These are phyloP conservation scores for Muntiacus muntjak DNA, from an alignment of 2,113 vertebrate species.

Conservation along the genomic window DNA sequence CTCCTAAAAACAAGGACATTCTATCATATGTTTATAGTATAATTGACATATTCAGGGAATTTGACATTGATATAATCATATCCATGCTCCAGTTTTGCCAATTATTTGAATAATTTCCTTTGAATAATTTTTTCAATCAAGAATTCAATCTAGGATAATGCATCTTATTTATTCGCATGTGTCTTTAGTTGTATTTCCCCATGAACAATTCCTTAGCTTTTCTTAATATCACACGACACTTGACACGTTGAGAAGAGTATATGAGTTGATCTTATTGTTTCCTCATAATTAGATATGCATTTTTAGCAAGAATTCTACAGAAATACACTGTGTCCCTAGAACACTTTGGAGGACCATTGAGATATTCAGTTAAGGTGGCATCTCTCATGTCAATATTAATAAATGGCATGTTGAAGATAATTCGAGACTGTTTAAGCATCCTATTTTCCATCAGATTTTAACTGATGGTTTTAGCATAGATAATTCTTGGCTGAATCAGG, in stretches of 20 bases:
- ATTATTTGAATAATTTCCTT: not conserved
- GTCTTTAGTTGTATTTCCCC: not conserved
- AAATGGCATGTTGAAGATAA: not conserved
- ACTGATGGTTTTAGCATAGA: not conserved
- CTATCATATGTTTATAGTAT: not conserved
- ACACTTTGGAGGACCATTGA: not conserved
- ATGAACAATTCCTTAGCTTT: not conserved
- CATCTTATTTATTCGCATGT: not conserved
- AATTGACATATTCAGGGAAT: not conserved
- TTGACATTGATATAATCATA: not conserved
- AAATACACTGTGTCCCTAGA: not conserved
- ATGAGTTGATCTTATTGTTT: not conserved
- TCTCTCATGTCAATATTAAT: not conserved
- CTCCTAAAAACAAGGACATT: not conserved
- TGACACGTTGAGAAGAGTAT: not conserved
- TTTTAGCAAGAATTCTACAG: not conserved
- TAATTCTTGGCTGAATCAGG: not conserved
- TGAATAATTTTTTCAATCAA: not conserved
- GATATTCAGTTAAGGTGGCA: not conserved
- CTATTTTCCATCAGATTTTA: not conserved
- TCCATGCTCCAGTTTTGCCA: not conserved
- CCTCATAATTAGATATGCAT: not conserved
- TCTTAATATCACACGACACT: not conserved
- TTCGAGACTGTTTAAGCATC: not conserved
- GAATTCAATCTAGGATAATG: not conserved